Evolutionary conservation across 2,888 invertebrate species (phyloP), one percentile per base, ranked within the genome.

Genomic region (Meloe dianella): DNA sequence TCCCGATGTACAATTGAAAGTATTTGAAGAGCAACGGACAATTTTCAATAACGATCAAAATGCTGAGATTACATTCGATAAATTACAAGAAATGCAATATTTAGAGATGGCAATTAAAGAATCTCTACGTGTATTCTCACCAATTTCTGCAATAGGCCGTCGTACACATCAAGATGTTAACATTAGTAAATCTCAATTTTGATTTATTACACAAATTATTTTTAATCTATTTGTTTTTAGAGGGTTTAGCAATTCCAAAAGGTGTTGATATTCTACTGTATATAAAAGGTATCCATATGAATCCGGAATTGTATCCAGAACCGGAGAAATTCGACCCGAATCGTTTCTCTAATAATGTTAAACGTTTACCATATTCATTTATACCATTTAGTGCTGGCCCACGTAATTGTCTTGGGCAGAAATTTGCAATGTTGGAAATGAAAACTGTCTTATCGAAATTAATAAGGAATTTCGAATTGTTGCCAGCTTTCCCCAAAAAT

Each of bases 281-380:
- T 47, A n/a, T 63, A 35, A 60, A 56, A 60, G 22, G n/a, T 4
- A 30, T 47, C 54, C 64, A 64, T 60, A 60, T 64, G 64, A 64
- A 32, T 57, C 27, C 27, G 10, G 20, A 29, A 6, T 41, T 41
- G 41, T 41, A 17, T 41, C 41, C n/a, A 6, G 6, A 41, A 6
- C 41, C 41, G 41, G 41, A 41, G 1, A n/a, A 41, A 17, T 41
- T 41, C 41, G 41, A 41, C 7, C 41, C 41, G 3, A n/a, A 17
- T 17, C 41, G 41, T 35, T 35, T 35, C 4, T 1, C 2, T 35
- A 7, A 17, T 41, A 7, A 10, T 41, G 7, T n/a, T 17, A 41
- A 41, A 41, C 41, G 41, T 17, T n/a, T 54, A 54, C 59, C 64
- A 58, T 64, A 60, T 29, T 54, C 38, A 35, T 60, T 64, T 64